Evolutionary conservation across 2,113 vertebrate species (phyloP), one percentile per base, ranked within the genome.

Genomic region (Sorex araneus): DNA sequence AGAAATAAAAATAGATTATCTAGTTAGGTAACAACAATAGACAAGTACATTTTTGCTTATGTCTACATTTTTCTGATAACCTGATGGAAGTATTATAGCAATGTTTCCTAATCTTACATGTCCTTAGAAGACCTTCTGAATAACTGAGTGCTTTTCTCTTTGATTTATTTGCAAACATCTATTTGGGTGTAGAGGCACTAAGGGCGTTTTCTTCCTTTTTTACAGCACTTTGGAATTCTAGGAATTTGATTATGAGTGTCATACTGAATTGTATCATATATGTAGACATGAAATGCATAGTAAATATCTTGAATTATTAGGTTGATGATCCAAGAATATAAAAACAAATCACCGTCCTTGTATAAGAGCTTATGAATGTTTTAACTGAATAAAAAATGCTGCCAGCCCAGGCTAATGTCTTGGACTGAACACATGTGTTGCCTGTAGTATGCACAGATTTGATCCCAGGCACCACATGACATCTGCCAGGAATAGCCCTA

Each of bases 171-270:
- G 32, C 28, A 74, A 77, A 25, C 25, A 78, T 84, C 64, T 93
- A 40, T 92, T 89, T 87, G 67, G 30, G 15, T 80, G 6, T 91
- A 30, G 83, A 92, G 21, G 88, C 36, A n/a, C 7, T 40, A 1
- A 34, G 70, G 50, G 25, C 64, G 76, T 71, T 77, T 32, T 71
- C 45, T 43, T 73, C 43, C 21, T 81, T 81, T 63, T 57, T 69
- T 23, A 6, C 82, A 66, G 28, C 77, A 13, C 19, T 70, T 32
- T 87, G 89, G 70, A 77, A 40, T 87, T 81, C 21, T 66, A 32
- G 74, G 32, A 50, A 89, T 45, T 89, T 84, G 76, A 83, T 50
- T 10, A 91, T 75, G n/a, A 28, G 64, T 95, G 19, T 85, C 83
- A 86, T 73, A 67, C 7, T 19, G 25, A 91, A 6, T 36, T 81